Base-by-base conservation (phyloP, 2,888 invertebrate species). In the Ypsolopha sequella region DNA sequence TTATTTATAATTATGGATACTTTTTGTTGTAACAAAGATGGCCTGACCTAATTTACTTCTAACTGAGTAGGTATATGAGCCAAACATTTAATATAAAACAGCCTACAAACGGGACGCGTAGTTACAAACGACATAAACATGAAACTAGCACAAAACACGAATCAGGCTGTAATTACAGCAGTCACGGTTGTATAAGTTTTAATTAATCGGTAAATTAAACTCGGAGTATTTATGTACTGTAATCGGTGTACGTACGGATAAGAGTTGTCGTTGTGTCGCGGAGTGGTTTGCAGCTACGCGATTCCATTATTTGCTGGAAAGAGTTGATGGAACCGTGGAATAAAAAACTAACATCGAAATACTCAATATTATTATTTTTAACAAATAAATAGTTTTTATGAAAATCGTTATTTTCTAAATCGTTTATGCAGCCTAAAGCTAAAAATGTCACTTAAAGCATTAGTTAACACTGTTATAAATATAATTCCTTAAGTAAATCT, bases 161-260 rank as follows among this genome's bases (percentile, higher is more conserved):
- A 56, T 43, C 50, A 43, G 39, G 43, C 43, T 11, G 75, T 68
- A 80, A 84, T 81, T 80, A 80, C 78, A 64, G 61, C 60, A 66
- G 84, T 77, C 73, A 81, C 75, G 84, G 75, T 69, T 80, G 76
- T 81, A 76, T 78, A 75, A 76, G 66, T 82, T 85, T 84, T 82
- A 82, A 85, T 85, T 84, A 84, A 81, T 82, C 82, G 81, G 65
- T 77, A 73, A 80, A 84, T 84, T 84, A 84, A 81, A 76, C 74
- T 68, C 66, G 71, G 72, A 68, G 60, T 66, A 62, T 73, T 73
- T 71, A 69, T 71, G 69, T 69, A 62, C 56, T 62, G 64, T 66
- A 76, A 76, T 76, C 67, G 68, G 64, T 64, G 65, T 64, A 64
- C n/a, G 65, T 45, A 34, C 47, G 36, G 47, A 36, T 47, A 47